A percentile compares a stretch with the other conserved stretches of the same genome.
phyloP scores from a whole-genome alignment of 2,888 invertebrate species.

The Lithodes maja region DNA sequence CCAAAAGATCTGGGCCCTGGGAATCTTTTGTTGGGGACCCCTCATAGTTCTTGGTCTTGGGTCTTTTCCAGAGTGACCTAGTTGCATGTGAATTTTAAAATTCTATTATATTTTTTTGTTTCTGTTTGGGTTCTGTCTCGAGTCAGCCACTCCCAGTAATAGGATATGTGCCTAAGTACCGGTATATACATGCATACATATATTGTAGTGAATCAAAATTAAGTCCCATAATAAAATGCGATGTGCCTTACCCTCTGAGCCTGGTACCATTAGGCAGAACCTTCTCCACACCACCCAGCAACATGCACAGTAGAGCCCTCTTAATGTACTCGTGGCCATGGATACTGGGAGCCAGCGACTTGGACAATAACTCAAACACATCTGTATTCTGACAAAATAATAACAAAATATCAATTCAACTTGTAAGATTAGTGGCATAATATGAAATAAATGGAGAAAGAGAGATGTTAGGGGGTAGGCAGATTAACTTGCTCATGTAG shows the following conservation, averaged over 20 bases:
- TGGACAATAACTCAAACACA: constrained; percentile 91
- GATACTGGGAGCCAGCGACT: constrained; percentile 97
- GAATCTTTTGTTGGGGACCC: too few relatives aligned
- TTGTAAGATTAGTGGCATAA: neutral
- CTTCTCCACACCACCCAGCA: constrained; percentile 97
- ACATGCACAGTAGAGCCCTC: constrained; percentile 93
- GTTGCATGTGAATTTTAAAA: too few relatives aligned
- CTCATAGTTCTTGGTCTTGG: too few relatives aligned
- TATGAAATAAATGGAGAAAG: neutral
- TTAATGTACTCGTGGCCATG: constrained; percentile 98
- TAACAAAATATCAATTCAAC: neutral
- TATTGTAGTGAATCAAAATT: neutral
- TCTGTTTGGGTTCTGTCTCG: too few relatives aligned
- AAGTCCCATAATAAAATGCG: neutral
- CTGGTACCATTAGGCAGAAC: constrained; percentile 92
- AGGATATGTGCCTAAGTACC: too few relatives aligned
- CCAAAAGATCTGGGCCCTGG: too few relatives aligned
- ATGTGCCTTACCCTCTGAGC: constrained; percentile 83
- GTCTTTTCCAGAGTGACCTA: too few relatives aligned
- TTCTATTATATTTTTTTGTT: too few relatives aligned
- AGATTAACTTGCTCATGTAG: too few relatives aligned
- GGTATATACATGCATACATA: too few relatives aligned
- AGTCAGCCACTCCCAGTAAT: too few relatives aligned
- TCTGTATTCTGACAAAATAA: constrained; percentile 75
- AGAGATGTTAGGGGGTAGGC: too few relatives aligned